phyloP scores from a whole-genome alignment of 2,113 vertebrate species.

The Micronycteris hirsuta region DNA sequence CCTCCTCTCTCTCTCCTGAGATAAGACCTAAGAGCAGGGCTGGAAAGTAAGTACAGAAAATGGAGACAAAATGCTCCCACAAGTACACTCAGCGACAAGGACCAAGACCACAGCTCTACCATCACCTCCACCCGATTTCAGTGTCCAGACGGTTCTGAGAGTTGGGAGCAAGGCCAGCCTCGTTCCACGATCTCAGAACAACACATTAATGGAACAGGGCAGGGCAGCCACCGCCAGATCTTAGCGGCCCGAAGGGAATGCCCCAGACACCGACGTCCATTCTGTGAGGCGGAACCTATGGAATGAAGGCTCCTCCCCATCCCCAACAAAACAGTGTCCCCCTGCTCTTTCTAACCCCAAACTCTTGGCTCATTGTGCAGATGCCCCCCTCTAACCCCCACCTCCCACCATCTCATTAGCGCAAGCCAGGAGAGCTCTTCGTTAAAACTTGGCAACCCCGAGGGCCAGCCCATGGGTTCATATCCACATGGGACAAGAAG shows the following conservation, averaged over 20 bases:
- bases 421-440: background rate
- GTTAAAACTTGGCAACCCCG: background rate
- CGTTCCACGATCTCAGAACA: background rate
- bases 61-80: background rate
- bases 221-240: background rate
- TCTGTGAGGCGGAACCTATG: background rate
- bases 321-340: background rate
- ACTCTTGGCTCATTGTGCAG: background rate
- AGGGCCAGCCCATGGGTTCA: background rate
- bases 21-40: background rate
- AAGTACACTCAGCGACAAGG: background rate
- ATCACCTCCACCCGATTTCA: background rate
- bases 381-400: background rate
- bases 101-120: background rate
- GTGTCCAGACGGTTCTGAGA: background rate
- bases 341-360: background rate
- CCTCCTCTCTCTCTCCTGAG: background rate
- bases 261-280: background rate
- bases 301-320: background rate
- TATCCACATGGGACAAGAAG: background rate
- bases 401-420: background rate
- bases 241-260: background rate
- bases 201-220: background rate
- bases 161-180: background rate
- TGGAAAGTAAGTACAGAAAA: background rate